phyloP scores from a whole-genome alignment of 2,113 vertebrate species.

The Semnornis frantzii region DNA sequence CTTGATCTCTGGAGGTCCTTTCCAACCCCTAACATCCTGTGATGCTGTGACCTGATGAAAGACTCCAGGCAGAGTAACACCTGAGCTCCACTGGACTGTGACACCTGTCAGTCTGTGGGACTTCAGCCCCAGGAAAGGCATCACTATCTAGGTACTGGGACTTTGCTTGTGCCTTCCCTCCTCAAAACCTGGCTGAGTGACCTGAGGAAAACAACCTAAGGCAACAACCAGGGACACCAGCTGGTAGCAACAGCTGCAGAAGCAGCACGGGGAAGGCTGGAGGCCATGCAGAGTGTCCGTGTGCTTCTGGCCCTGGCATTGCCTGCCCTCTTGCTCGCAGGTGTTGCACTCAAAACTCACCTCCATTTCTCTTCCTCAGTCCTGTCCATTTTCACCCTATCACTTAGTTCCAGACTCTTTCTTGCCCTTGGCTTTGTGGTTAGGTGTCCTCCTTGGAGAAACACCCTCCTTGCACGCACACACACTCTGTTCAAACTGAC shows the following conservation, averaged over 20 bases:
- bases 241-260: neutral
- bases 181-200: neutral
- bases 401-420: neutral
- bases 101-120: fast-evolving
- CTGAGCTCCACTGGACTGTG: neutral
- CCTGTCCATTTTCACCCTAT: neutral
- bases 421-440: neutral
- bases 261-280: neutral
- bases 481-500: neutral
- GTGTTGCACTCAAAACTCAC: fast-evolving
- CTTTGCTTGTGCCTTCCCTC: neutral
- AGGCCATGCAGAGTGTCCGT: neutral
- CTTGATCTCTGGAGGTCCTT: no score
- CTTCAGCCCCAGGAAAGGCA: neutral
- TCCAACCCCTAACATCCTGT: no score
- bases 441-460: neutral
- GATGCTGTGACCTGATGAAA: neutral
- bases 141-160: fast-evolving
- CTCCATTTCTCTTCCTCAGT: neutral
- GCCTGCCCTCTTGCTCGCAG: neutral
- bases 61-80: neutral
- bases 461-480: fast-evolving
- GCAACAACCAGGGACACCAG: neutral
- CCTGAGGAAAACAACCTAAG: neutral
- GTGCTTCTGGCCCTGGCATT: fast-evolving